Percentiles rank a stretch among this genome's conserved stretches.
Conservation (phyloP, 2,113 vertebrate genomes). For the Pluvialis apricaria region DNA sequence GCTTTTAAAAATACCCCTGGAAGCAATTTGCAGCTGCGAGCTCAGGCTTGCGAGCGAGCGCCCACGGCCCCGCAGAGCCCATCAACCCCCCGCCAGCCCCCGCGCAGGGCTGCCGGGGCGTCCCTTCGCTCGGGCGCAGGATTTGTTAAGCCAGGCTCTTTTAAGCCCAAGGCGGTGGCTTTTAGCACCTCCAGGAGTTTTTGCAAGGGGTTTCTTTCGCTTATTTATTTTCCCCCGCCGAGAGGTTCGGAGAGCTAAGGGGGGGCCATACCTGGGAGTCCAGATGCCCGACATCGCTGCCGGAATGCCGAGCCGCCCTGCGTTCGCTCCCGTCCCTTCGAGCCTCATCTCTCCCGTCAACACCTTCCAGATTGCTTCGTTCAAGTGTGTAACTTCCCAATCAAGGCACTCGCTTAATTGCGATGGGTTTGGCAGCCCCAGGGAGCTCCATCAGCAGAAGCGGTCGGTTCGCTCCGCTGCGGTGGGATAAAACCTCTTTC, state of each 20-base stretch:
- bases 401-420: slow-evolving; percentile 31
- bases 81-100: background rate
- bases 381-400: background rate
- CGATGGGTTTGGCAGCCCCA: background rate
- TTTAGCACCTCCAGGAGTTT: background rate
- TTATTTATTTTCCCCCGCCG: background rate
- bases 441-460: slow-evolving; percentile 12
- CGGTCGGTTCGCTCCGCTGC: background rate
- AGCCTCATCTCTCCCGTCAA: background rate
- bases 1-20: background rate
- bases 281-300: accelerated
- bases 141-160: background rate
- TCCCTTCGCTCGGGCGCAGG: background rate
- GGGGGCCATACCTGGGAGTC: background rate
- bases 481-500: background rate
- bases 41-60: background rate
- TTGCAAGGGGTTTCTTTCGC: background rate
- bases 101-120: background rate
- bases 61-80: background rate
- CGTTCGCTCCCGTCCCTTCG: background rate
- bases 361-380: background rate
- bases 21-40: background rate
- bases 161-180: accelerated
- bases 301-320: accelerated
- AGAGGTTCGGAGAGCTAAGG: background rate